Conservation (phyloP, 2,888 invertebrate species). For the Alentia gelatinosa region DNA sequence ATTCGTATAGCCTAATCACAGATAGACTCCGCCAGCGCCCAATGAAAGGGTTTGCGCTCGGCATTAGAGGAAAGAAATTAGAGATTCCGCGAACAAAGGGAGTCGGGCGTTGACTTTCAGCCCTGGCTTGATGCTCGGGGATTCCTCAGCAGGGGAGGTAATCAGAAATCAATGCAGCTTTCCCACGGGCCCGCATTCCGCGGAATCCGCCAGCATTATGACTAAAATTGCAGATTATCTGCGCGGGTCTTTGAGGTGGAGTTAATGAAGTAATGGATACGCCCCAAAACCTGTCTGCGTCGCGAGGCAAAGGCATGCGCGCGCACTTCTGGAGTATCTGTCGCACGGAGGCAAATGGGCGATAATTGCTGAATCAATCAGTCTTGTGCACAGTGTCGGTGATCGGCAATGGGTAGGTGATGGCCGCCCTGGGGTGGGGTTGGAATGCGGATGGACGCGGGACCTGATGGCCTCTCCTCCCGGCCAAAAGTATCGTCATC, state of each 20-base stretch:
- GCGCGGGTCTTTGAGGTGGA: background rate
- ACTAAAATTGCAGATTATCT: background rate
- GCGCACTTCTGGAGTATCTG: background rate
- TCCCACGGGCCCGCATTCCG: background rate
- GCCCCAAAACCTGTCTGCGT: background rate
- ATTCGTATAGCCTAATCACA: too few species aligned
- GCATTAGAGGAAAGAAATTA: background rate
- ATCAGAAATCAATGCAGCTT: background rate
- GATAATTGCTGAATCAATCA: conserved; percentile 15
- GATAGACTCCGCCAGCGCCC: too few species aligned
- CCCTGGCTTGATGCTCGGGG: background rate
- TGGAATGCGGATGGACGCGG: background rate
- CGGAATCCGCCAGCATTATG: background rate
- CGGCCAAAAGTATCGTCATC: too few species aligned
- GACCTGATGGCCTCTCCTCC: too few species aligned
- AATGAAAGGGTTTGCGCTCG: too few species aligned
- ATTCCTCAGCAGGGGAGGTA: background rate
- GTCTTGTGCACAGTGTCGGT: background rate
- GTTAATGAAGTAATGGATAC: background rate
- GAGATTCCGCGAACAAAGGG: background rate
- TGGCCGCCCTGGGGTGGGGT: background rate
- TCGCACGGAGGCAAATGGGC: background rate
- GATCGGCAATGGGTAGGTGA: background rate
- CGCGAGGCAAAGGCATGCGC: background rate
- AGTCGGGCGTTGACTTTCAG: background rate